These are phyloP conservation scores for Chalcosyrphus nemorum DNA, from an alignment of 2,888 invertebrate genomes.

Conservation along the genomic window DNA sequence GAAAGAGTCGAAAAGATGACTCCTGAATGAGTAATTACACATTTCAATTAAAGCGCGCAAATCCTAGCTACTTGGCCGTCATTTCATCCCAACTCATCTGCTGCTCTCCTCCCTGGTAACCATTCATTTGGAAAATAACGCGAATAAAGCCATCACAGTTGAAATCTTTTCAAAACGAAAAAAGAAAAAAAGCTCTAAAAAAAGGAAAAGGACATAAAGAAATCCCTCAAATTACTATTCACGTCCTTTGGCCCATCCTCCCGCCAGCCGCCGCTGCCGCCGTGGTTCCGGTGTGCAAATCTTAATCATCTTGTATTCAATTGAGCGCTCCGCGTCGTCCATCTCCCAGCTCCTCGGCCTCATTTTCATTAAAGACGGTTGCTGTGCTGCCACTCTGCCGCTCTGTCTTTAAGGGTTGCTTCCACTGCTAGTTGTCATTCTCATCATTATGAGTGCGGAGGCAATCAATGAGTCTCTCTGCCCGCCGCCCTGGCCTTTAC, in stretches of 20 bases:
- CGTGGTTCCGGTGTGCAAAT: conserved; percentile 52
- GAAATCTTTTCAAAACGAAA: conserved; percentile 56
- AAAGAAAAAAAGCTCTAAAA: not conserved
- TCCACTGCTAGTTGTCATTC: conserved; percentile 40
- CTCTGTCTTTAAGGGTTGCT: conserved; percentile 23
- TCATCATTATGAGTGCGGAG: conserved; percentile 57
- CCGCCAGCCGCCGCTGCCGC: too few species aligned
- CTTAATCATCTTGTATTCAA: conserved; percentile 70
- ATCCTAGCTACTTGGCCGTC: conserved; percentile 48
- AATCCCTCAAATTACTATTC: conserved; percentile 66
- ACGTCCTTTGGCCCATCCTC: conserved; percentile 5
- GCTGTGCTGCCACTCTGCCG: not conserved
- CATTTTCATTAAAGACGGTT: conserved; percentile 39
- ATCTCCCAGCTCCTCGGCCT: conserved; percentile 10
- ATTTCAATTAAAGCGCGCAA: conserved; percentile 68
- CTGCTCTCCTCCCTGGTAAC: conserved; percentile 6
- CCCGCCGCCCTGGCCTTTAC: not conserved
- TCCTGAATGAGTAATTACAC: conserved; percentile 70
- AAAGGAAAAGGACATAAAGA: conserved; percentile 28
- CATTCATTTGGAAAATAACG: conserved; percentile 70
- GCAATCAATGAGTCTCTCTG: conserved; percentile 55
- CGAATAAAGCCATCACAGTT: conserved; percentile 67
- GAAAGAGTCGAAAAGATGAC: conserved; percentile 45
- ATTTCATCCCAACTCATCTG: not conserved
- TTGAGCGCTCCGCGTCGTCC: conserved; percentile 44